Percentiles rank a stretch among this genome's conserved stretches.
phyloP scores from a whole-genome alignment of 2,888 invertebrate species.

The Odontocolon sp. region DNA sequence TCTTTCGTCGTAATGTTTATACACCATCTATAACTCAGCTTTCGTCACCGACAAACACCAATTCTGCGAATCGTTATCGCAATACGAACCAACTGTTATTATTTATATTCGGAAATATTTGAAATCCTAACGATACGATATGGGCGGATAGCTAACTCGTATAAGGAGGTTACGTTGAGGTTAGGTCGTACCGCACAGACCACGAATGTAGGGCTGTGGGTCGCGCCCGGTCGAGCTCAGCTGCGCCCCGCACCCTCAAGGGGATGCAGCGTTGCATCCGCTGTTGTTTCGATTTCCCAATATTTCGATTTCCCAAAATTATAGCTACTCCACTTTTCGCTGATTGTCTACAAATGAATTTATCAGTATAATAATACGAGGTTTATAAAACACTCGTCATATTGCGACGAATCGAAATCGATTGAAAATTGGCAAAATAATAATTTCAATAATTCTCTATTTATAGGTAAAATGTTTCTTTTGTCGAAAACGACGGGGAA shows the following conservation, averaged over 20 bases:
- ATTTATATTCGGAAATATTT: too few species aligned
- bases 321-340: background rate
- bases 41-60: background rate
- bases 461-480: too few species aligned
- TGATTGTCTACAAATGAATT: too few species aligned
- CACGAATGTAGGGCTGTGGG: conserved; percentile 80
- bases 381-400: too few species aligned
- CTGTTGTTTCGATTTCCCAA: conserved; percentile 34
- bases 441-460: too few species aligned
- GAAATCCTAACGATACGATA: too few species aligned
- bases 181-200: conserved; percentile 78
- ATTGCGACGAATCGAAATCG: too few species aligned
- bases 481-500: too few species aligned
- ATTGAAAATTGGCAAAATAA: too few species aligned
- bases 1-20: conserved; percentile 37
- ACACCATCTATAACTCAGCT: conserved; percentile 24
- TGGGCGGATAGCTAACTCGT: conserved; percentile 52
- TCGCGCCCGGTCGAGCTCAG: conserved; percentile 80
- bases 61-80: too few species aligned
- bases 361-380: too few species aligned
- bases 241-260: conserved; percentile 72
- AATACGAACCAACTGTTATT: too few species aligned
- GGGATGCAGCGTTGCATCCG: conserved; percentile 50
- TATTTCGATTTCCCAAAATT: background rate
- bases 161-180: conserved; percentile 68